These are phyloP conservation scores for Cephalopachus bancanus DNA, from an alignment of 2,797 vertebrate genomes.

Conservation along the genomic window DNA sequence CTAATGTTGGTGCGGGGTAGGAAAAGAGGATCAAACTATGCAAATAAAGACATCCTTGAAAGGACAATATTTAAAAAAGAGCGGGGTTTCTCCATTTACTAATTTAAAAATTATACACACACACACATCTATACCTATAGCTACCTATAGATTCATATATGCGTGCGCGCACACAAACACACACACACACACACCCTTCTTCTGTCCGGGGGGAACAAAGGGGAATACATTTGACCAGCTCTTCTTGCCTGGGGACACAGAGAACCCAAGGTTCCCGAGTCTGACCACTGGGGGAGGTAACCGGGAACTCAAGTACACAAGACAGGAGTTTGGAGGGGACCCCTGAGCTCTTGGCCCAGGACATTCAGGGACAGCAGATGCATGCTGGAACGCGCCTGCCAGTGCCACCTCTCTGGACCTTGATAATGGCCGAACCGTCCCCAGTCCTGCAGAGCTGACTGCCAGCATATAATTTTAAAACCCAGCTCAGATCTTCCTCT, in stretches of 20 bases:
- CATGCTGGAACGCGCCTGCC: neutral
- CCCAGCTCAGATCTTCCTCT: slow-evolving; percentile 75
- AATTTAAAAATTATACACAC: slow-evolving; percentile 54
- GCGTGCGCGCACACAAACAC: no score
- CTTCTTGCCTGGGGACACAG: slow-evolving; percentile 66
- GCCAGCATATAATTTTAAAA: slow-evolving; percentile 65
- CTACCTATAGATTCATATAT: no score
- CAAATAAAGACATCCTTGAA: slow-evolving; percentile 91
- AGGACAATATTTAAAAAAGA: slow-evolving; percentile 85
- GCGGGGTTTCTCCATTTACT: slow-evolving; percentile 82
- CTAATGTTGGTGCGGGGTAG: slow-evolving; percentile 90
- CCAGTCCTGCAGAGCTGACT: slow-evolving; percentile 68
- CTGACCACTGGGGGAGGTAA: fast-evolving
- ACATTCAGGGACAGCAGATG: neutral
- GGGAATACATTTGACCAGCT: neutral
- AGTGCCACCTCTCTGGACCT: neutral
- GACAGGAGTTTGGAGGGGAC: neutral
- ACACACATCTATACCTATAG: no score
- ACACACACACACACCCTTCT: neutral
- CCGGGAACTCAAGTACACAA: neutral
- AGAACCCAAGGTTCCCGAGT: slow-evolving; percentile 32
- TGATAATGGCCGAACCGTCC: neutral
- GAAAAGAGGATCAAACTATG: slow-evolving; percentile 89
- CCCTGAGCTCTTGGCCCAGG: fast-evolving
- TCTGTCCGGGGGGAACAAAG: slow-evolving; percentile 39